These are phyloP conservation scores for Anas bahamensis DNA, from an alignment of 2,797 vertebrate species.

Conservation along the genomic window DNA sequence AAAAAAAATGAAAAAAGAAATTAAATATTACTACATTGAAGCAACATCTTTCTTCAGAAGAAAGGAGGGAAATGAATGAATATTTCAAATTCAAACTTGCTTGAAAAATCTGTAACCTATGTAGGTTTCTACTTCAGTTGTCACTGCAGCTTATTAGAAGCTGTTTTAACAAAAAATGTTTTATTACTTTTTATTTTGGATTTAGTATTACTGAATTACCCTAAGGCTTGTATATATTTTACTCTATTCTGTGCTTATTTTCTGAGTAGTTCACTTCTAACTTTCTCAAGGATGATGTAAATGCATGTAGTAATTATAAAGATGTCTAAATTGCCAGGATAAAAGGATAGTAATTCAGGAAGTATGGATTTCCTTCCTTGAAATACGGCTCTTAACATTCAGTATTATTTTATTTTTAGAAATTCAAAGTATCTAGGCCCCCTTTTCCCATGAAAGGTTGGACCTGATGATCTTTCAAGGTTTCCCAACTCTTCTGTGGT, in stretches of 20 bases:
- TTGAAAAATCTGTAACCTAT: neutral
- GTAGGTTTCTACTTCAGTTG: neutral
- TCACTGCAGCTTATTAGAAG: neutral
- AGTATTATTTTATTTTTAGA: no score
- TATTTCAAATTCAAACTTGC: neutral
- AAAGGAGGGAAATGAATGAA: neutral
- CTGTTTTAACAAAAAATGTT: neutral
- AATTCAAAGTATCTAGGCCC: no score
- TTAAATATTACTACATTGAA: neutral
- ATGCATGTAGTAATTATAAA: neutral
- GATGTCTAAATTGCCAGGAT: neutral
- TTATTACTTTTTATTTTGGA: neutral
- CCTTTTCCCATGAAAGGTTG: no score
- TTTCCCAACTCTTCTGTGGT: no score
- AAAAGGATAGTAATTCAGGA: no score
- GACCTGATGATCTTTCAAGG: no score
- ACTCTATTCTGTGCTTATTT: neutral
- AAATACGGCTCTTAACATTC: no score
- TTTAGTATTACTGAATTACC: neutral
- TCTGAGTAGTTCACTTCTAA: neutral
- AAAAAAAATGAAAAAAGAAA: neutral
- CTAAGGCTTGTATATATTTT: neutral
- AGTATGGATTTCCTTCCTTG: no score
- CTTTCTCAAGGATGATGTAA: neutral
- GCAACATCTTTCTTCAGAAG: neutral